Conservation (phyloP, 2,797 vertebrate genomes). For the Rhinoraja longicauda region DNA sequence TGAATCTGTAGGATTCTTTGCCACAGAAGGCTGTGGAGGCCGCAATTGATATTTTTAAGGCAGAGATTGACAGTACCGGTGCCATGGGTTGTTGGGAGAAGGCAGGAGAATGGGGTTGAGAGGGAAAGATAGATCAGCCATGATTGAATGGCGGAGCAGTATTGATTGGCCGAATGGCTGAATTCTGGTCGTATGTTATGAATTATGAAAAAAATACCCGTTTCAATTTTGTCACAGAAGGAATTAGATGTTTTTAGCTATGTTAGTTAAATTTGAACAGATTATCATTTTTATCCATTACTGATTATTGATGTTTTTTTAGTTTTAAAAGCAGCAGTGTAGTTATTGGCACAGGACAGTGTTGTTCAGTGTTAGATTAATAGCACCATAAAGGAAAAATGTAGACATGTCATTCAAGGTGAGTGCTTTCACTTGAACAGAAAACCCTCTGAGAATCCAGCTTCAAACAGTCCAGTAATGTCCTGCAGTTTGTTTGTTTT, state of each 20-base stretch:
- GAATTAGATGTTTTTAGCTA: neutral
- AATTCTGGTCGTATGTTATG: no score
- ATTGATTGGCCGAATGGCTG: no score
- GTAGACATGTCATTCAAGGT: neutral
- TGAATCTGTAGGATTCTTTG: no score
- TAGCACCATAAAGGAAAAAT: neutral
- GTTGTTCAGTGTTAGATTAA: neutral
- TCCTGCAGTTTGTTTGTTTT: neutral
- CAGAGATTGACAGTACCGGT: no score
- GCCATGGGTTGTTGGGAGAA: no score
- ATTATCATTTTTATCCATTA: neutral
- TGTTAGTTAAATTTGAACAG: neutral
- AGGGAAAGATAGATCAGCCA: no score
- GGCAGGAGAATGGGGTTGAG: no score
- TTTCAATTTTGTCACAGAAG: neutral
- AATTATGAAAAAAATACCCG: no score
- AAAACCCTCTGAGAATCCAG: neutral
- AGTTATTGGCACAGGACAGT: neutral
- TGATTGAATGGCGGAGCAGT: no score
- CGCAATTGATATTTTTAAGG: no score
- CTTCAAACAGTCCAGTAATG: neutral
- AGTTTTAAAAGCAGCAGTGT: neutral
- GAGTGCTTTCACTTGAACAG: neutral
- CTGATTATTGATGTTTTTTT: neutral
- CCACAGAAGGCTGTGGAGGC: no score